Base-by-base conservation (phyloP, 2,888 invertebrate genomes). In the Idaea biselata region DNA sequence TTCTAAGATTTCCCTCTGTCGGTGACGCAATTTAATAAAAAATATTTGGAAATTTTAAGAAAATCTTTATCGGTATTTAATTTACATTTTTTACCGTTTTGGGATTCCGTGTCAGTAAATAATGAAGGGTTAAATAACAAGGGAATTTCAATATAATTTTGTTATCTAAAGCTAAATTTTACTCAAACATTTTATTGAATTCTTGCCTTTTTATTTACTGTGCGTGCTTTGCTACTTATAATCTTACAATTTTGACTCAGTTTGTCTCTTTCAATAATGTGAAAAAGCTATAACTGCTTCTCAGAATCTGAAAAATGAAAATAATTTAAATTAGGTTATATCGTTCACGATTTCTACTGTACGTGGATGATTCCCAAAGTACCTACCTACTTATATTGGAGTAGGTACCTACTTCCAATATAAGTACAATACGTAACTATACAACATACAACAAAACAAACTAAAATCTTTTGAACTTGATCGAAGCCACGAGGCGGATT, bases 211-310 rank as follows among this genome's bases (percentile, higher is more conserved):
- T 44, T n/a, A n/a, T n/a, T 44, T 11, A 33, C 33, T 33, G 14
- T 25, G 25, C 25, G 1, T 25, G 25, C 33, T 1, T 3, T 33
- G 33, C 14, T 33, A 7, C 14, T 7, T 33, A 33, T 14, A 1
- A 33, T 33, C 8, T 11, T 25, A 25, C 25, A 25, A 60, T 60
- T n/a, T 66, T 59, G 32, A 60, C 63, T 59, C 69, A 78, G 55
- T 78, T 81, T 0, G 86, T 86, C 64, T 73, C 77, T 60, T 81
- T 83, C 33, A 88, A 62, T 58, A 88, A 74, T 0, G 88, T 86
- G 68, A 82, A 88, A 64, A 88, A 88, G 60, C 87, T 88, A 75
- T 88, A 88, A 66, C 85, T 88, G 6, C 77, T 69, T 5, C 82
- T 79, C 16, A 88, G 72, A 25, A 88, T 87, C 88, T 88, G 87